Base-by-base conservation (phyloP, 2,113 vertebrate genomes). In the Octodon degus region DNA sequence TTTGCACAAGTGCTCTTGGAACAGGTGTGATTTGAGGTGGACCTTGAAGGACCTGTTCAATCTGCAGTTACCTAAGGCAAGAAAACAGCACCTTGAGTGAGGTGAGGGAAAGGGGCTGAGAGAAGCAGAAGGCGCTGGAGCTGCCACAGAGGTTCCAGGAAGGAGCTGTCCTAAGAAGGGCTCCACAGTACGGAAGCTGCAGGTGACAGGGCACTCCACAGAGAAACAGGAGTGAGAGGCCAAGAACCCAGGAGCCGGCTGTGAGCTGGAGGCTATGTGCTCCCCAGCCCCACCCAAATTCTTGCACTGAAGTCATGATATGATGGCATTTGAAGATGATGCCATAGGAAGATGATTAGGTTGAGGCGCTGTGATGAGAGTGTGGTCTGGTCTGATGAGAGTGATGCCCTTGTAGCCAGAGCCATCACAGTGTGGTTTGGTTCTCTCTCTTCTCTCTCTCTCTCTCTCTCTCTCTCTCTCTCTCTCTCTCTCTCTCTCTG, bases 171-270 rank as follows among this genome's bases (percentile, higher is more conserved):
- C 8, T 3, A 25, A 32, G 1, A 58, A 9, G 6, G 5, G 1
- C 50, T 19, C 0, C 58, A 4, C 1, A 0, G 9, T 53, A 19
- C 65, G 24, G 50, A 77, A 47, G 19, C 11, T 34, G 9, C 22
- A 22, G 32, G 8, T 32, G 20, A 84, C 27, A 32, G 4, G 20
- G 17, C 24, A 74, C 1, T 62, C 20, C 30, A n/a, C n/a, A 24
- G 30, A 53, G 72, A 1, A 53, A 22, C 20, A 55, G 22, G 74
- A 89, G 20, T 10, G 20, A 68, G 32, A 30, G 25, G 50, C 10
- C 1, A 27, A 65, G 17, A 13, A 4, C 0, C 0, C 86, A 67
- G 40, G 8, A 53, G 5, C 2, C 32, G 43, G 4, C 6, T 34
- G 2, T n/a, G 22, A 7, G 79, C 24, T 14, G 74, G 86, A 24